phyloP scores from a whole-genome alignment of 2,113 vertebrate species.

The Craseonycteris thonglongyai region DNA sequence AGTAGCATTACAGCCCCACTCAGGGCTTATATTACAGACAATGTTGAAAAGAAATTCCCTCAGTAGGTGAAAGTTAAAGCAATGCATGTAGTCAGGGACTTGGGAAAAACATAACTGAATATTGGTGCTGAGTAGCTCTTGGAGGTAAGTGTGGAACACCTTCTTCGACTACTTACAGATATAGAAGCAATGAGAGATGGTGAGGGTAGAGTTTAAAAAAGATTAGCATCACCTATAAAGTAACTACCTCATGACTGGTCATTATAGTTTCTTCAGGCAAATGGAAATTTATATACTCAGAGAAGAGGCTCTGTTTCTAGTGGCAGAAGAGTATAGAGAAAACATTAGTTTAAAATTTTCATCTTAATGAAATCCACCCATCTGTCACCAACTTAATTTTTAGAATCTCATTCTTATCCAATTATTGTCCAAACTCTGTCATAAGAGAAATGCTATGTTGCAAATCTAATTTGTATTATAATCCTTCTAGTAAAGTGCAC shows the following conservation, averaged over 20 bases:
- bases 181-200: neutral
- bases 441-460: neutral
- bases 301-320: neutral
- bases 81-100: neutral
- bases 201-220: neutral
- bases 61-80: neutral
- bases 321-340: neutral
- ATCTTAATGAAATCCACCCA: neutral
- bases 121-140: neutral
- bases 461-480: neutral
- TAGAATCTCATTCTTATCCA: neutral
- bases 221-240: neutral
- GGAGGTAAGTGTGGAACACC: neutral
- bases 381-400: neutral
- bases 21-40: neutral
- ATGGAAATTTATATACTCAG: neutral
- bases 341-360: neutral
- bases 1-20: neutral
- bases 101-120: neutral
- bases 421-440: neutral
- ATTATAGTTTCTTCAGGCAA: neutral
- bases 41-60: neutral
- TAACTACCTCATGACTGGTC: neutral
- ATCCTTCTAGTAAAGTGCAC: neutral
- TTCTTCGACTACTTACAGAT: neutral